Conservation (phyloP, 2,888 invertebrate genomes). For the Aleiodes alternator region DNA sequence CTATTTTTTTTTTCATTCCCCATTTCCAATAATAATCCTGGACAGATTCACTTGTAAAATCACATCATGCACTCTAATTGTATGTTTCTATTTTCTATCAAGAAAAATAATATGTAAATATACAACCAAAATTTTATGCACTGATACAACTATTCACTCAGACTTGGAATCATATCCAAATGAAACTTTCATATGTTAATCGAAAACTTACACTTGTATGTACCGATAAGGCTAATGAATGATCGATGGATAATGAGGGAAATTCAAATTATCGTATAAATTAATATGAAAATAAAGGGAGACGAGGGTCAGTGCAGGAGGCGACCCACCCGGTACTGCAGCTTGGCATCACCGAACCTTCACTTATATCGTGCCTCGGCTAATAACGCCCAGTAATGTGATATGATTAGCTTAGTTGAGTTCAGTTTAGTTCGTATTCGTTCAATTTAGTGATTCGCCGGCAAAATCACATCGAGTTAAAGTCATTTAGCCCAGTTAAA, state of each 20-base stretch:
- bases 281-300: slow-evolving; percentile 54
- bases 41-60: neutral
- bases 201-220: too few relatives aligned
- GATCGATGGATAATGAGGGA: too few relatives aligned
- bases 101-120: too few relatives aligned
- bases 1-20: too few relatives aligned
- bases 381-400: slow-evolving; percentile 75
- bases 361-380: slow-evolving; percentile 74
- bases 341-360: slow-evolving; percentile 72
- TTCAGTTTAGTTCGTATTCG: slow-evolving; percentile 75
- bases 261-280: neutral
- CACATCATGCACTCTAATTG: too few relatives aligned
- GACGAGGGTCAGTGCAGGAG: slow-evolving; percentile 73
- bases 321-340: slow-evolving; percentile 74
- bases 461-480: slow-evolving; percentile 75
- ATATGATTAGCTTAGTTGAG: slow-evolving; percentile 76
- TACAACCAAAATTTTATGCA: too few relatives aligned
- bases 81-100: too few relatives aligned
- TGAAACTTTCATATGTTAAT: too few relatives aligned
- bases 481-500: slow-evolving; percentile 74
- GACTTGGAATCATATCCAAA: too few relatives aligned
- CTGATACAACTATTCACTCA: too few relatives aligned
- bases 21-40: neutral
- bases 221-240: too few relatives aligned
- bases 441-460: slow-evolving; percentile 75